Evolutionary conservation across 2,113 vertebrate genomes (phyloP).

Genomic region (Thermophis baileyi): DNA sequence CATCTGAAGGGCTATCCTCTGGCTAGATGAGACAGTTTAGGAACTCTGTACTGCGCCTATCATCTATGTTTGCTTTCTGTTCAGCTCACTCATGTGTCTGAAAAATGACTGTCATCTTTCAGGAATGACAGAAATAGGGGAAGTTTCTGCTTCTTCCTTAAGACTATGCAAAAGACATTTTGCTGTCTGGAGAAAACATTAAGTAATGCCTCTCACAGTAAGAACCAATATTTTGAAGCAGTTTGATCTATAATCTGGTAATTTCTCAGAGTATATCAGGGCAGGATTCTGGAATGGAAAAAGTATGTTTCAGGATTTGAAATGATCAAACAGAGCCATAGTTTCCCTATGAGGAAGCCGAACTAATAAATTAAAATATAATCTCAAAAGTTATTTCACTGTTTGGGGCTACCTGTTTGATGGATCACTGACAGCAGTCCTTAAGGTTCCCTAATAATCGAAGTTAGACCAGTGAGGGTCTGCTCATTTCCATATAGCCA

Average conservation of each 20-base stretch:
- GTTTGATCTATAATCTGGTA: not conserved
- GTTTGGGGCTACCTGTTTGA: not conserved
- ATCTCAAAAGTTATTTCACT: not conserved
- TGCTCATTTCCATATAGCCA: not conserved
- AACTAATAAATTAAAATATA: not conserved
- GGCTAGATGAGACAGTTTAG: not conserved
- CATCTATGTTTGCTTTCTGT: constrained; percentile 29
- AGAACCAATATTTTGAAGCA: not conserved
- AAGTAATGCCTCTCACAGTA: not conserved
- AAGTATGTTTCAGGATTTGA: not conserved
- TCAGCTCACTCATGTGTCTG: constrained; percentile 22
- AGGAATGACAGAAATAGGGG: constrained; percentile 25
- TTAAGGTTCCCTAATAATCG: not conserved
- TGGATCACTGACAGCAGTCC: not conserved
- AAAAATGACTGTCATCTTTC: constrained; percentile 34
- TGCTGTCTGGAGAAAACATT: not conserved
- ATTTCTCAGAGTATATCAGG: not conserved
- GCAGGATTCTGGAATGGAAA: not conserved
- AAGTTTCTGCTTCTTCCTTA: constrained; percentile 22
- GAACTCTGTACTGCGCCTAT: constrained; percentile 35
- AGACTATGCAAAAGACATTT: not conserved
- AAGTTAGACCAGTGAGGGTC: not conserved
- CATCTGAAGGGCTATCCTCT: constrained; percentile 38
- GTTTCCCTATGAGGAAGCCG: not conserved
- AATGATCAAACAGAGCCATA: not conserved